Base-by-base conservation (phyloP, 1,140 invertebrate genomes). In the Copidosoma floridanum region DNA sequence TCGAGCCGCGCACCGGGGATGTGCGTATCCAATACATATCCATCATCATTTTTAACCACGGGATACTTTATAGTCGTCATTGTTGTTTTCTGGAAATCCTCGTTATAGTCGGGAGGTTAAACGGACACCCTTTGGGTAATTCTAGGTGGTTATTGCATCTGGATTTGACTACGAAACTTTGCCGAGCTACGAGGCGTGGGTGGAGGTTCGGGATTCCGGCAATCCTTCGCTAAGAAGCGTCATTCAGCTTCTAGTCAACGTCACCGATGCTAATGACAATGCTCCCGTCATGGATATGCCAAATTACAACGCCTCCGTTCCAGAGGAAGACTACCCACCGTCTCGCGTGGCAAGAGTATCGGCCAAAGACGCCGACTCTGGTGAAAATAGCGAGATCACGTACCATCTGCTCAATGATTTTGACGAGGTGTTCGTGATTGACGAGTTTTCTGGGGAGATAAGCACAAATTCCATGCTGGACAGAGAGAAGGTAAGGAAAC, bases 231-330 rank as follows among this genome's bases (percentile, higher is more conserved):
- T 95, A 16, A 82, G 89, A 56, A 91, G 87, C 48, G 89, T 91
- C 12, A 82, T 88, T 58, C 84, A 89, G 67, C 73, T 97, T 5
- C 81, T 88, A 40, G 88, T 97, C 20, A 92, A 93, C 72, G 90
- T 98, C 0, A 91, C 90, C 0, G 95, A 97, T 75, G 86, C 88
- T 6, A 98, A 98, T 76, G 94, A 98, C 70, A 96, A 97, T 79
- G 75, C 88, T 0, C 95, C 95, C 1, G 78, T 90, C 0, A 93
- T 97, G 74, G 88, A 90, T 66, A 85, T 85, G 32, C 73, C 83
- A 1, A 80, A 95, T 10, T 98, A 97, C 73, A 92, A 93, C 68
- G 87, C 91, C 2, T 87, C 88, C 2, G 85, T 97, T 4, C 67
- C 88, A 18, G 96, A 98, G 81, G 92, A 96, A 78, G 88, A 94